Evolutionary conservation across 1,140 invertebrate species (phyloP), one percentile per base, ranked within the genome.

Genomic region (Phymorhynchus buccinoides): DNA sequence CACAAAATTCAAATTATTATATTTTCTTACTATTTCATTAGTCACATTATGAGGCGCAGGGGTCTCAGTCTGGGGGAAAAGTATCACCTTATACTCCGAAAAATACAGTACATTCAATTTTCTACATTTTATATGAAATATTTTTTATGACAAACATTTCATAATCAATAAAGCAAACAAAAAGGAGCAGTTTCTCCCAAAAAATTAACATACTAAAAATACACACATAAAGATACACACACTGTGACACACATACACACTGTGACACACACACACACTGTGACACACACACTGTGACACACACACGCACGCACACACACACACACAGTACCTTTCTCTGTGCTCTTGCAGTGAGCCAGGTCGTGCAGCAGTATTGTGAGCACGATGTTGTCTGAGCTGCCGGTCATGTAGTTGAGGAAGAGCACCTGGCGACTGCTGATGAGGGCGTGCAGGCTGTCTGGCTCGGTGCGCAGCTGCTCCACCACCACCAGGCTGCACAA

Each of bases 371-470:
- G 94, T 86, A 95, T 95, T 90, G 96, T 95, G 81, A 96, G 94
- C 86, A 96, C 95, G 62, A 96, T 94, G 62, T 95, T 93, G 79
- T 94, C 88, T 87, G 91, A n/a, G 88, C 94, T 56, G 87, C 93
- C 73, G 88, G 66, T 93, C 62, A 94, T 94, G 7, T 94, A 94
- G 39, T 94, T 94, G 6, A 98, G 95, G 88, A 98, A 96, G 81
- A 96, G 95, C 27, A 98, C 95, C 92, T 95, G 95, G 90, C 96
- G 95, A 88, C 95, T 96, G 2, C 96, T 96, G 73, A 97, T 95
- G 30, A 97, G 94, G 80, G 96, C 95, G 80, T 95, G 94, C 90
- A 96, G 93, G 93, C 96, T 95, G 92, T 96, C 95, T 9, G 71
- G 68, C 18, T 77, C 88, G 30, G 56, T 56, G 83, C 96, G 95